Evolutionary conservation across 2,797 vertebrate genomes (phyloP).

Genomic region (Sternarchorhynchus goeldii): DNA sequence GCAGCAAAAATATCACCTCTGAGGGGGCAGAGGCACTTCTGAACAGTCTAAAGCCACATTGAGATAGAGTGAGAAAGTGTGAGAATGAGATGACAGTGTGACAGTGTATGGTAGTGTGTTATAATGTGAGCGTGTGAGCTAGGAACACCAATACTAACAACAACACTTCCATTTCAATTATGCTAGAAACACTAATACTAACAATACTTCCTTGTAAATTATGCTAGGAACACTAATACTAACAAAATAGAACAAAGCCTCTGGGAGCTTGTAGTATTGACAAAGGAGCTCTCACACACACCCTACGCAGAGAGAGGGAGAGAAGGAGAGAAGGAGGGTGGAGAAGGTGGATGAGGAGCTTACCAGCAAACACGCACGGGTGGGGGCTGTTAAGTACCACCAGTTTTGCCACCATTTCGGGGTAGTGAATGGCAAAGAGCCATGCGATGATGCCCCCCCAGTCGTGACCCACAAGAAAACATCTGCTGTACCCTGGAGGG

Average conservation of each 20-base stretch:
- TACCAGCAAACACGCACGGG: constrained; percentile 93
- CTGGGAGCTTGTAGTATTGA: background rate
- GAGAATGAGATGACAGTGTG: too few species aligned
- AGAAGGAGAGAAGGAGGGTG: background rate
- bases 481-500: constrained; percentile 92
- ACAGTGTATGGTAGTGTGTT: too few species aligned
- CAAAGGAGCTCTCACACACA: constrained; percentile 2
- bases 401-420: constrained; percentile 96
- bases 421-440: constrained; percentile 94
- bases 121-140: too few species aligned
- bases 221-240: too few species aligned
- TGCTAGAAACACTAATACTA: background rate
- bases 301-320: background rate
- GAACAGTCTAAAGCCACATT: constrained; percentile 14
- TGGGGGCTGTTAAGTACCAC: constrained; percentile 97
- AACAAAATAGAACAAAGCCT: constrained; percentile 46
- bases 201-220: constrained; percentile 59
- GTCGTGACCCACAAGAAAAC: constrained; percentile 94
- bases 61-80: background rate
- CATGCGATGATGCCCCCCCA: constrained; percentile 97
- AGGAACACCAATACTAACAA: constrained; percentile 30
- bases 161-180: constrained; percentile 60
- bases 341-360: constrained; percentile 49
- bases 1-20: background rate
- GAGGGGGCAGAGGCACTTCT: background rate